A percentile compares a stretch with the other conserved stretches of the same genome.
Conservation (phyloP, 2,797 vertebrate species). For the Sphaeramia orbicularis region DNA sequence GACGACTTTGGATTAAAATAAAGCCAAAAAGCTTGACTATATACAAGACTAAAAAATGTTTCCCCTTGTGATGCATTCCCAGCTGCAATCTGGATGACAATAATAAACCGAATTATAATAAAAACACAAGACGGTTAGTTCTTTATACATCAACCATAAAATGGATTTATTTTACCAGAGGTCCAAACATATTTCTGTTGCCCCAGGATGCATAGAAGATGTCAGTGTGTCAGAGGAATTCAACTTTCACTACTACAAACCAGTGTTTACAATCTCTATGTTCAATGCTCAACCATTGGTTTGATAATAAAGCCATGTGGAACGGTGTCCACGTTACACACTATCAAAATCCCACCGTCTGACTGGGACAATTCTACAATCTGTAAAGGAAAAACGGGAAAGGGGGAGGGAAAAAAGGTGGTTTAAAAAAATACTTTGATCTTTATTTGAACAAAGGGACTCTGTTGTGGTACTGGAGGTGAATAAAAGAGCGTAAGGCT, state of each 20-base stretch:
- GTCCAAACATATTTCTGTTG: slow-evolving; percentile 76
- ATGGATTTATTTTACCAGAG: slow-evolving; percentile 81
- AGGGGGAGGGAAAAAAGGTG: slow-evolving; percentile 28
- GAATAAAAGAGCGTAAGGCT: slow-evolving; percentile 74
- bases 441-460: slow-evolving; percentile 55
- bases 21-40: too few species aligned
- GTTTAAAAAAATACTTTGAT: slow-evolving; percentile 74
- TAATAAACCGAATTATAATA: slow-evolving; percentile 5
- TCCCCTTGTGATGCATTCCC: too few species aligned
- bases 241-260: slow-evolving; percentile 66
- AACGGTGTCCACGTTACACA: slow-evolving; percentile 47
- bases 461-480: slow-evolving; percentile 45
- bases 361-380: slow-evolving; percentile 58
- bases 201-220: slow-evolving; percentile 82
- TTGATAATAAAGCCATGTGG: slow-evolving; percentile 55
- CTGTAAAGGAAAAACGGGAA: slow-evolving; percentile 41
- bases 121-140: slow-evolving; percentile 40
- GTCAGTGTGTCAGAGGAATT: slow-evolving; percentile 71
- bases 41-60: too few species aligned
- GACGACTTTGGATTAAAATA: too few species aligned
- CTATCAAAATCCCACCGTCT: slow-evolving; percentile 64
- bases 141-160: slow-evolving; percentile 75
- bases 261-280: slow-evolving; percentile 66
- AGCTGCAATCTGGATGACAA: too few species aligned
- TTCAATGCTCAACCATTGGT: slow-evolving; percentile 49